Base-by-base conservation (phyloP, 1,140 invertebrate species). In the Microplitis demolitor region DNA sequence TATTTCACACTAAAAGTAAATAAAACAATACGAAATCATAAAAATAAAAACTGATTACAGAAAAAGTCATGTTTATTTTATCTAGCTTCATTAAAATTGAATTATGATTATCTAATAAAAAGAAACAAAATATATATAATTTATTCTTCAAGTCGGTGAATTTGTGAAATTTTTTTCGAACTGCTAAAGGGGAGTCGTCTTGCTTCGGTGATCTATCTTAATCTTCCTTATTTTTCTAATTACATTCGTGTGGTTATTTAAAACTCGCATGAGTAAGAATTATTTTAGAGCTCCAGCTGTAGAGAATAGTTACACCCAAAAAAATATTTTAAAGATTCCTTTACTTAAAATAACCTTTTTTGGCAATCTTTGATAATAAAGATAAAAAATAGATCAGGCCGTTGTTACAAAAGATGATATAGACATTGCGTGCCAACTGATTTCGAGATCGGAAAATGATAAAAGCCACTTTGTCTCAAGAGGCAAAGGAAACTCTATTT, bases 381-480 rank as follows among this genome's bases (percentile, higher is more conserved):
- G 39, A 66, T 45, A 37, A 45, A 66, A 50, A 14, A 45, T 51
- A 50, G 37, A 11, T 16, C 1, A 66, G 14, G 45, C 35, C 31
- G 14, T 16, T 58, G 4, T 58, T 58, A 58, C 14, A 31, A 31
- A 58, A 16, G 37, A 37, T 45, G 14, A 33, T 33, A 24, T 5
- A 37, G 63, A 37, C 5, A 67, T 54, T 33, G 66, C 51, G 66
- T 67, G 50, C 51, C 33, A n/a, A 14, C 13, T 24, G 50, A 14
- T 54, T 67, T 54, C 24, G 50, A 67, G 50, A 54, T 67, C 24
- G 34, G 50, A n/a, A 45, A 39, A 69, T 9, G 61, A 68, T 70
- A 74, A 70, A 54, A 50, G 68, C 72, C 72, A 70, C 62, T 70
- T 70, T 69, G 72, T 70, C 67, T 70, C 63, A 70, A 63, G 62